phyloP scores from a whole-genome alignment of 2,888 invertebrate species.

The Drosophila ochracea region DNA sequence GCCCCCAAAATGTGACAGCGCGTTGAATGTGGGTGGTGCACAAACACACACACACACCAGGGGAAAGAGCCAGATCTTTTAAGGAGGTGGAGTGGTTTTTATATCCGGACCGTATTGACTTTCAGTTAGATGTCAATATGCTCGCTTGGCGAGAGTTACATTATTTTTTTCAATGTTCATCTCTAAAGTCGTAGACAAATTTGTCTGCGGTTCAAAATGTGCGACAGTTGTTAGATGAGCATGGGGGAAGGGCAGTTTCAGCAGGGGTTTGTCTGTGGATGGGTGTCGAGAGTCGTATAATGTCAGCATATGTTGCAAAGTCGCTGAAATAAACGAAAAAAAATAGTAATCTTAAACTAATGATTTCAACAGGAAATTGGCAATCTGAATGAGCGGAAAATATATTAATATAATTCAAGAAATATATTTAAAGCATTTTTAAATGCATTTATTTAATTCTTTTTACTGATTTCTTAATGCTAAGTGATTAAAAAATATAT shows the following conservation, averaged over 20 bases:
- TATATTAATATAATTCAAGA: neutral
- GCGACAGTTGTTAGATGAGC: slow-evolving; percentile 62
- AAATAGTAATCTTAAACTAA: neutral
- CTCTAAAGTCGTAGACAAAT: slow-evolving; percentile 77
- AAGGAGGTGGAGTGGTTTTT: slow-evolving; percentile 2
- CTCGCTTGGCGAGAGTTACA: slow-evolving; percentile 23
- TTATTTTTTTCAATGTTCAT: slow-evolving; percentile 32
- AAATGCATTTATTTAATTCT: neutral
- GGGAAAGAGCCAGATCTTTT: neutral
- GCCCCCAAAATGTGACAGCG: slow-evolving; percentile 78
- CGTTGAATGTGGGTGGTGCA: slow-evolving; percentile 74
- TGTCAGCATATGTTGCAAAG: slow-evolving; percentile 56
- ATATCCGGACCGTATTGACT: slow-evolving; percentile 57
- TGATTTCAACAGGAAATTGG: neutral
- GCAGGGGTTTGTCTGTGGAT: neutral
- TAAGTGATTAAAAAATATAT: neutral
- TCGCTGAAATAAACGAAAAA: neutral
- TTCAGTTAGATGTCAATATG: slow-evolving; percentile 75
- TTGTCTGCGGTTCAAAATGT: slow-evolving; percentile 78
- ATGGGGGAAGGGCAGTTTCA: neutral
- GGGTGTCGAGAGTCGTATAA: neutral
- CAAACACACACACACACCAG: neutral
- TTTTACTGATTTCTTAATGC: neutral
- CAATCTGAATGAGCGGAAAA: neutral
- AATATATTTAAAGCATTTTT: neutral